Base-by-base conservation (phyloP, 2,113 vertebrate genomes). In the Scalopus aquaticus region DNA sequence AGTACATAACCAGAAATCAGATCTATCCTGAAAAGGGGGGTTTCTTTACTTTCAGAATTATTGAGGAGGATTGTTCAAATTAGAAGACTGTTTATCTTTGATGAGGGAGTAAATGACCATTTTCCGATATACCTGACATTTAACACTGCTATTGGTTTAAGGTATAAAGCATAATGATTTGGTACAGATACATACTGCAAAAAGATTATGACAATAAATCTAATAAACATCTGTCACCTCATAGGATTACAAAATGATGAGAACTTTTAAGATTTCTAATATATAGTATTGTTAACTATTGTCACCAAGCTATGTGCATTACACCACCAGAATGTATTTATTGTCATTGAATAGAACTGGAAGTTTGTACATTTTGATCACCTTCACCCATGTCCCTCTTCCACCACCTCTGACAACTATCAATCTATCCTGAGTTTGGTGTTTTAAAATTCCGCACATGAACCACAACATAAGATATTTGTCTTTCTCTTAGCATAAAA, bases 31-130 rank as follows among this genome's bases (percentile, higher is more conserved):
- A 19, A 82, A 19, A 39, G 69, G 94, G 19, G 44, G 89, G 11
- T 85, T 93, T 54, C 26, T 82, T 88, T 81, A 56, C 37, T 89
- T 93, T 78, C 60, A 70, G 83, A 95, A 82, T 93, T 95, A 84
- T 12, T 56, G 46, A 58, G 46, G 46, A 58, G 46, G 30, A 54
- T 22, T 69, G 9, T 37, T 93, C 35, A 60, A 6, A 32, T 70
- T 49, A 86, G 42, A 90, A 60, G 30, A 49, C 20, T 42, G 30
- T 42, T 1, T 58, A 58, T 78, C 70, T 83, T 91, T 80, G 77
- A 69, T 85, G 64, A 77, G 32, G 85, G 11, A 82, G 5, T 73
- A 78, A 94, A 94, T 88, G 9, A 67, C 16, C 49, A 72, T 37
- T 60, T 17, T 62, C 54, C 49, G 42, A 28, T 62, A 46, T 49